Evolutionary conservation across 2,888 invertebrate genomes (phyloP), one percentile per base, ranked within the genome.

Genomic region (Pammene aurita): DNA sequence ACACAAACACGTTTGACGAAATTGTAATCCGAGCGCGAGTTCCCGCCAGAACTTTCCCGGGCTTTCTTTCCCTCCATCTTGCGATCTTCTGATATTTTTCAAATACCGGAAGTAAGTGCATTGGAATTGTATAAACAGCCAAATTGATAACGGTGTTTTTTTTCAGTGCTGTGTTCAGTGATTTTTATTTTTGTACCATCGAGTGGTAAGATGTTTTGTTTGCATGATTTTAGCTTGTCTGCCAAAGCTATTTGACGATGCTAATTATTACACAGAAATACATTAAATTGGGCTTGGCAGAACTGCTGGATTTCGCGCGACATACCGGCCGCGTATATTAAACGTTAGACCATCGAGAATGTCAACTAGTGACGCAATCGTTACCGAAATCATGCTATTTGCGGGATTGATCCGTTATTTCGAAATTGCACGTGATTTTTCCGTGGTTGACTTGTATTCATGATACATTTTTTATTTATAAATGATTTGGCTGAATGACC

Each of bases 281-380:
- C 79, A 85, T 87, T 86, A 87, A 87, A 89, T 86, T 83, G 77
- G 78, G 80, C 84, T 88, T 89, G 85, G 85, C 89, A 85, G 84
- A 84, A 82, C 79, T 75, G 79, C 78, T 81, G 79, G 79, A 81
- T 84, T 84, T 85, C 80, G 75, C 77, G 77, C 78, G 83, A 82
- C 80, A 84, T 83, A 81, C 80, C 66, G 67, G 64, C 69, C 69
- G 72, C 83, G 80, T 74, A 83, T 85, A 86, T 88, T 86, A 84
- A 85, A 81, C 80, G 68, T 75, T 78, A 75, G 74, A 78, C 74
- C 76, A 78, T 83, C 78, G 78, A 83, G 84, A 86, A 85, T 86
- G 88, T 87, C 88, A 84, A 77, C 81, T 77, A 67, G 77, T 88
- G 87, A 88, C 88, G 88, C 85, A 89, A 88, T 84, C 81, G 84